Evolutionary conservation across 2,888 invertebrate genomes (phyloP), one percentile per base, ranked within the genome.

Genomic region (Salticus scenicus): DNA sequence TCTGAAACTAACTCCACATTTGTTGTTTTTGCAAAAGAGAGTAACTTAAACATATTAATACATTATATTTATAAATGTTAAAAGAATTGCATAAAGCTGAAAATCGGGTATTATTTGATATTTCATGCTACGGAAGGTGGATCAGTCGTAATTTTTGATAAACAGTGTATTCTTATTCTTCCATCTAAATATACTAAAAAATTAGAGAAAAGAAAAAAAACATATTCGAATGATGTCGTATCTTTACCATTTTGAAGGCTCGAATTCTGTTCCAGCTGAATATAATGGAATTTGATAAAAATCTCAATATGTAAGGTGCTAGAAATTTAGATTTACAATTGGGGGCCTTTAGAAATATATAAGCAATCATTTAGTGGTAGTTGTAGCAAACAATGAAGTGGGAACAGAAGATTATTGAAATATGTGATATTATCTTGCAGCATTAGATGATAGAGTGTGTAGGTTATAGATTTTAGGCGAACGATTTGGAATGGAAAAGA

Each of bases 311-410:
- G 57, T 24, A 57, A n/a, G 57, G 57, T 57, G 57, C 57, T 57
- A 57, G 57, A 57, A 57, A 24, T 17, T 57, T 57, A 20, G 57
- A 57, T 57, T 24, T 24, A 24, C 24, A 4, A 57, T 24, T 12
- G 57, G 57, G 57, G 57, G 57, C 57, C 57, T 57, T 57, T 57
- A 57, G 57, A 57, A 57, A 57, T 57, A 57, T 4, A 57, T 47
- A 57, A 57, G 57, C 57, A 57, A 57, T 57, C 57, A 57, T 57
- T 57, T 57, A 24, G 57, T 24, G 4, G 57, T 57, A 57, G 57
- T 17, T 24, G 20, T 57, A 57, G 57, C 57, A 14, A 47, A n/a
- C n/a, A 47, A 47, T 57, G 24, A 20, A 57, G 4, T 24, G 57
- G 4, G 20, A 24, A 57, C 24, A 24, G 24, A 24, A 24, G 24